These are phyloP conservation scores for Atherix ibis DNA, from an alignment of 2,888 invertebrate genomes.

Conservation along the genomic window DNA sequence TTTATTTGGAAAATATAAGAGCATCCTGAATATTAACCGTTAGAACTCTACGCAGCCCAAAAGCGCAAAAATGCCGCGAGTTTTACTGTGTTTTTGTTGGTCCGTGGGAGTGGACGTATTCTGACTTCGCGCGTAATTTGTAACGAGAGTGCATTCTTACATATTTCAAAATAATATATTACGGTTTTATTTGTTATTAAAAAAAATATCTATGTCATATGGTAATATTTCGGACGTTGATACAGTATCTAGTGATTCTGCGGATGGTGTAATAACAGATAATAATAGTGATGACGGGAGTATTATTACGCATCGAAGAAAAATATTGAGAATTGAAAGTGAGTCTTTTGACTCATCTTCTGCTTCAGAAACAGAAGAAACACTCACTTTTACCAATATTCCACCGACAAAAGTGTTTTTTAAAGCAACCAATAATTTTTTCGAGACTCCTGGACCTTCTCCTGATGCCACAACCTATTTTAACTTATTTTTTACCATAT, in stretches of 20 bases:
- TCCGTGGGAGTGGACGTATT: constrained; percentile 4
- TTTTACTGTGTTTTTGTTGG: constrained; percentile 3
- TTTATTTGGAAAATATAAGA: too few relatives aligned
- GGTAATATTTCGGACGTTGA: constrained; percentile 4
- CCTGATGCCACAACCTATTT: constrained; percentile 4
- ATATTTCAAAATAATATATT: constrained; percentile 3
- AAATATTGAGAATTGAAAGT: too few relatives aligned
- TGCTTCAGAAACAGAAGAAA: too few relatives aligned
- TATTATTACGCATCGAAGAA: too few relatives aligned
- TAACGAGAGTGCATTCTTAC: constrained; percentile 2
- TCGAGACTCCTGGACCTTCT: constrained; percentile 4
- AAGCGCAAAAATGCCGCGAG: constrained; percentile 3
- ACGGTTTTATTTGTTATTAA: constrained; percentile 2
- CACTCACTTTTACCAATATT: too few relatives aligned
- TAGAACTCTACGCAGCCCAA: too few relatives aligned
- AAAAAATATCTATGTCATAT: constrained; percentile 2
- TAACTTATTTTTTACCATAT: constrained; percentile 4
- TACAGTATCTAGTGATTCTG: constrained; percentile 3
- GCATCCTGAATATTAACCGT: too few relatives aligned
- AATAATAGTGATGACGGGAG: too few relatives aligned
- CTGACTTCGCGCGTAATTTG: constrained; percentile 4
- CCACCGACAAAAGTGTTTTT: constrained; percentile 5
- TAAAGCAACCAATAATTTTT: constrained; percentile 4
- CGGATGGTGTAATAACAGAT: constrained; percentile 2
- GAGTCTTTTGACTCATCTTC: too few relatives aligned